phyloP scores from a whole-genome alignment of 2,797 vertebrate species.

The Syngnathus rostellatus region DNA sequence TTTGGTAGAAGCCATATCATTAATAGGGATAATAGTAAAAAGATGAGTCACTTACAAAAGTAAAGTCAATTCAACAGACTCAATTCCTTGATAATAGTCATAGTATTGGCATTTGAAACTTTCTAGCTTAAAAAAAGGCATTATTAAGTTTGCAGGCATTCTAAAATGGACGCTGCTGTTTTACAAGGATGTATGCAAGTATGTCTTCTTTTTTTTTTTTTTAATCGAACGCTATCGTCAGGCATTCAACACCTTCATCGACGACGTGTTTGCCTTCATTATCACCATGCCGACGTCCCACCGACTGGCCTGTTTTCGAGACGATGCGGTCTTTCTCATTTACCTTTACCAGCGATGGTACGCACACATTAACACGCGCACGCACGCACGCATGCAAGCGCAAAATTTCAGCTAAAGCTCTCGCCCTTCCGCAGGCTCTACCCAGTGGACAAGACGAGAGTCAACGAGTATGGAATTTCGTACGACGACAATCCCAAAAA shows the following conservation, averaged over 20 bases:
- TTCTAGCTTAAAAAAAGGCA: no score
- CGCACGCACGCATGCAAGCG: not conserved
- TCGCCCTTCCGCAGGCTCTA: slow-evolving; percentile 81
- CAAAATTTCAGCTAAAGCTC: not conserved
- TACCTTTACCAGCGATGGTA: slow-evolving; percentile 99
- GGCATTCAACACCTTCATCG: slow-evolving; percentile 99
- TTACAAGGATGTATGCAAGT: no score
- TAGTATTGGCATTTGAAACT: no score
- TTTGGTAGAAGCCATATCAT: no score
- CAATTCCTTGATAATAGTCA: no score
- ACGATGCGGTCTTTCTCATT: slow-evolving; percentile 93
- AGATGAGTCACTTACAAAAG: no score
- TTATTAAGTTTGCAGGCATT: no score
- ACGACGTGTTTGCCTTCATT: slow-evolving; percentile 98
- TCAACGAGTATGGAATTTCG: slow-evolving; percentile 92
- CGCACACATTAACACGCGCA: not conserved
- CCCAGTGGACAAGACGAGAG: slow-evolving; percentile 94
- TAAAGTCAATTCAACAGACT: no score
- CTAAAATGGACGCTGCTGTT: no score
- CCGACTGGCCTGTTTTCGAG: slow-evolving; percentile 94
- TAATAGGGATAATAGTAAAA: no score
- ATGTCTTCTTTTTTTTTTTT: not conserved
- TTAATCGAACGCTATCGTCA: slow-evolving; percentile 34
- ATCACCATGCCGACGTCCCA: slow-evolving; percentile 99
- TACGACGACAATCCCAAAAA: slow-evolving; percentile 80